Conservation (phyloP, 2,797 vertebrate genomes). For the Lindbergichthys nudifrons region DNA sequence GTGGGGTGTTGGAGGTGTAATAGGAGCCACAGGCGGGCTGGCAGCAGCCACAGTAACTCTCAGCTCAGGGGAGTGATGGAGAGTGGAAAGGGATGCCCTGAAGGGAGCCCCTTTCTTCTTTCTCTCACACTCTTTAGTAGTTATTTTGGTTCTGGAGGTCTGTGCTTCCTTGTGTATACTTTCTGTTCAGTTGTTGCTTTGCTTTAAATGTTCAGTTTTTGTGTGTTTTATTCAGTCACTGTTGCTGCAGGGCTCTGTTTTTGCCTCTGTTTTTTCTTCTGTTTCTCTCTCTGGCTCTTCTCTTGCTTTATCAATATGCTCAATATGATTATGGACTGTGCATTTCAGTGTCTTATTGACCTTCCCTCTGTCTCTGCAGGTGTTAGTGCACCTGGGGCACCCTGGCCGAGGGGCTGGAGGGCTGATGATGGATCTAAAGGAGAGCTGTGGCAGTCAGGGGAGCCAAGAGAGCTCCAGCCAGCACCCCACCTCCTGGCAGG, state of each 20-base stretch:
- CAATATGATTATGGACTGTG: background rate
- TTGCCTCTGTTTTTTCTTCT: slow-evolving; percentile 4
- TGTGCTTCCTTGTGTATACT: slow-evolving; percentile 24
- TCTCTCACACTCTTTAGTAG: slow-evolving; percentile 37
- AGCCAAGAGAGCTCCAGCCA: slow-evolving; percentile 89
- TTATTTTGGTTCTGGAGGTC: slow-evolving; percentile 34
- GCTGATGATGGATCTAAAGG: slow-evolving; percentile 94
- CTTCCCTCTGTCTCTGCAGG: slow-evolving; percentile 56
- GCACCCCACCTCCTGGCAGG: slow-evolving; percentile 91
- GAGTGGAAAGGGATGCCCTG: slow-evolving; percentile 75
- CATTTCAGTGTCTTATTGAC: slow-evolving; percentile 18
- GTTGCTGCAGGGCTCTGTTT: slow-evolving; percentile 9
- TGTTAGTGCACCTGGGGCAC: slow-evolving; percentile 60
- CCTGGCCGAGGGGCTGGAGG: slow-evolving; percentile 63
- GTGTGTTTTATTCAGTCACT: background rate
- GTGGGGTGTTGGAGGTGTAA: slow-evolving; percentile 32
- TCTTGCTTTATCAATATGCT: slow-evolving; percentile 2
- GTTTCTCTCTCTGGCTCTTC: background rate
- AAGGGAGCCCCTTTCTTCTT: slow-evolving; percentile 69
- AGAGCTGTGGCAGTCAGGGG: slow-evolving; percentile 90
- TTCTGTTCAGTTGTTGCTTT: slow-evolving; percentile 13
- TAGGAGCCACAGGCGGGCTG: slow-evolving; percentile 66
- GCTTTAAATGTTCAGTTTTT: slow-evolving; percentile 9
- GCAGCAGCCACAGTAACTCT: slow-evolving; percentile 64
- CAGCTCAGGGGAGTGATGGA: slow-evolving; percentile 68